These are phyloP conservation scores for Electrona antarctica DNA, from an alignment of 2,113 vertebrate species.

Conservation along the genomic window DNA sequence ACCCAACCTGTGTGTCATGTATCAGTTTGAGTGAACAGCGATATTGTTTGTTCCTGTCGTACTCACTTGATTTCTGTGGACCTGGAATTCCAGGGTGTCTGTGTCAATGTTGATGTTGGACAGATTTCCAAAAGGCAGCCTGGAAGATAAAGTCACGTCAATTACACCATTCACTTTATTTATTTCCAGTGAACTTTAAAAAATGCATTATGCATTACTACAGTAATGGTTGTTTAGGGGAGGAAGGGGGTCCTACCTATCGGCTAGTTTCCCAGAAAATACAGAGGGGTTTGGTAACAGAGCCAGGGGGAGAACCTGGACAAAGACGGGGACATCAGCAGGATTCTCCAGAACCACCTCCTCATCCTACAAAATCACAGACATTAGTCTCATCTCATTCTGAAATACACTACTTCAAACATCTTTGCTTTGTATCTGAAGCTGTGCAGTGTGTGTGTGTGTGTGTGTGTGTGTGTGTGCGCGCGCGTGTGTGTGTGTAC, in stretches of 20 bases:
- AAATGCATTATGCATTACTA: neutral
- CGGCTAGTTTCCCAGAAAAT: conserved; percentile 86
- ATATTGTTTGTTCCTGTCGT: neutral
- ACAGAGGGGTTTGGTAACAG: conserved; percentile 88
- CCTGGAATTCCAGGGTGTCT: conserved; percentile 92
- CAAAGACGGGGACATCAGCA: conserved; percentile 87
- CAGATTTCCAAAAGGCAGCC: conserved; percentile 88
- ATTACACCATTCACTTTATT: neutral
- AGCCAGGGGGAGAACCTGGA: conserved; percentile 91
- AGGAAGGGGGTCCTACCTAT: conserved; percentile 78
- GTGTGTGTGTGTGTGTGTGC: neutral
- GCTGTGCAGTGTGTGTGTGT: neutral
- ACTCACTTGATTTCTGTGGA: conserved; percentile 92
- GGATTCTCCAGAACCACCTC: conserved; percentile 93
- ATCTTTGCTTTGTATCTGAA: neutral
- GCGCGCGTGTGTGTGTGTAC: conserved; percentile 1
- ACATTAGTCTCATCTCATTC: neutral
- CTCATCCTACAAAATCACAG: conserved; percentile 82
- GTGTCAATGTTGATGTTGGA: conserved; percentile 84
- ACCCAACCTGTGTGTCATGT: no score
- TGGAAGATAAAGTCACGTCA: conserved; percentile 53
- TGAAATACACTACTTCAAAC: neutral
- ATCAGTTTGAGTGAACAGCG: no score
- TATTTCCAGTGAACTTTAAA: neutral
- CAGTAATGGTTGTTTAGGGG: neutral